These are phyloP conservation scores for Trissolcus brochymenae DNA, from an alignment of 2,888 invertebrate species.

Conservation along the genomic window DNA sequence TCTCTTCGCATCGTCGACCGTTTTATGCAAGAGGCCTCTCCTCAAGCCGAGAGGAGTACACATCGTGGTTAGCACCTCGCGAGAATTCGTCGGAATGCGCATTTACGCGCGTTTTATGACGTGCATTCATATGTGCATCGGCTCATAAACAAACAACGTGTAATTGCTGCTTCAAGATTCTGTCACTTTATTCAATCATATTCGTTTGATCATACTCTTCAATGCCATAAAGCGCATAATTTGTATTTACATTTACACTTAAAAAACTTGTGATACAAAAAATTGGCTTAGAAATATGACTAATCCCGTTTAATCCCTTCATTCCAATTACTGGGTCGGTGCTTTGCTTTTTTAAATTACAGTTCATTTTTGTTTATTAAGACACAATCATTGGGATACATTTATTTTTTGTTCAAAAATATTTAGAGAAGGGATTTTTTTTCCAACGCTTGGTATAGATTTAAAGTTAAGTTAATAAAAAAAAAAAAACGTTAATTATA, in stretches of 20 bases:
- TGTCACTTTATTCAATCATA: slow-evolving; percentile 28
- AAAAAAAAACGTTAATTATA: no score
- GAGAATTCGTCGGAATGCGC: slow-evolving; percentile 15
- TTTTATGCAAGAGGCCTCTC: slow-evolving; percentile 44
- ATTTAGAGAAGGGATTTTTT: no score
- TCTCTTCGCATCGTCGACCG: slow-evolving; percentile 34
- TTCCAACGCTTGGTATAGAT: no score
- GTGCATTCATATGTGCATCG: slow-evolving; percentile 30
- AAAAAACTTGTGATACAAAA: slow-evolving; percentile 5
- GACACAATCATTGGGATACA: no score
- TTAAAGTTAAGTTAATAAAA: no score
- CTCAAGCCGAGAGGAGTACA: slow-evolving; percentile 19
- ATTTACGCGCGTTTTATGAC: slow-evolving; percentile 32
- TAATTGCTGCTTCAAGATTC: slow-evolving; percentile 24
- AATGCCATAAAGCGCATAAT: slow-evolving; percentile 7
- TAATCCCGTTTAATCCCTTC: slow-evolving; percentile 10
- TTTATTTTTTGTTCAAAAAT: no score
- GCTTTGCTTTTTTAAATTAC: no score
- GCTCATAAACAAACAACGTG: slow-evolving; percentile 23
- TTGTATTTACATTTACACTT: background rate
- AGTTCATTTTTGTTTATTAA: no score
- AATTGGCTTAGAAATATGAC: slow-evolving; percentile 6
- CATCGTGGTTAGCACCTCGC: slow-evolving; percentile 10
- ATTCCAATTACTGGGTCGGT: background rate
- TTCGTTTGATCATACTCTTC: slow-evolving; percentile 18